Conservation (phyloP, 2,888 invertebrate species). For the Agrochola circellaris region DNA sequence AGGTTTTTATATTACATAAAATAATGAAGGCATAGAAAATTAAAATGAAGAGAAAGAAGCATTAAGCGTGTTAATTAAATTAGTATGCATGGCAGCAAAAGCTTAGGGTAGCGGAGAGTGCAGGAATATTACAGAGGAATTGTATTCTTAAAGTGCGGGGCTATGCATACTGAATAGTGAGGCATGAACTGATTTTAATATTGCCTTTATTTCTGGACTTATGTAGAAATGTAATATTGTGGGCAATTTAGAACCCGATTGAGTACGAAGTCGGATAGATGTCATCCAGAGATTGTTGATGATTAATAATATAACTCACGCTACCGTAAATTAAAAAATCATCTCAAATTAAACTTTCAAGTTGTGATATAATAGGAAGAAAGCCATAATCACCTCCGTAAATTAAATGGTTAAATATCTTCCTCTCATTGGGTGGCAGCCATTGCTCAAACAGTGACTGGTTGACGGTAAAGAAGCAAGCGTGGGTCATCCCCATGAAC, state of each 20-base stretch:
- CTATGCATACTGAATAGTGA: constrained; percentile 34
- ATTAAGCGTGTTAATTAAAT: constrained; percentile 25
- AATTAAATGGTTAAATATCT: constrained; percentile 74
- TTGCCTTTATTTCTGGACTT: neutral
- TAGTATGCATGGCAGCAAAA: constrained; percentile 42
- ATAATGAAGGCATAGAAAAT: constrained; percentile 19
- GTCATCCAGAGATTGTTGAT: neutral
- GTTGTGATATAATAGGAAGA: neutral
- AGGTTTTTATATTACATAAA: neutral
- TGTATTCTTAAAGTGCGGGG: constrained; percentile 21
- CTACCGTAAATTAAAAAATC: neutral
- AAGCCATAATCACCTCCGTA: constrained; percentile 75
- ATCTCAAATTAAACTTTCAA: neutral
- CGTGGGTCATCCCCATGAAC: constrained; percentile 85
- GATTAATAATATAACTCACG: neutral
- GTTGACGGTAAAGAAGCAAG: constrained; percentile 80
- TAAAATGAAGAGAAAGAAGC: constrained; percentile 25
- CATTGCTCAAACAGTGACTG: constrained; percentile 78
- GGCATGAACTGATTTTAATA: constrained; percentile 20
- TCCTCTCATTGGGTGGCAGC: constrained; percentile 82
- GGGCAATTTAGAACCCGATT: neutral
- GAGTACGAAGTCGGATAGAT: neutral
- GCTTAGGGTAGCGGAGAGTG: constrained; percentile 36
- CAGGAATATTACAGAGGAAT: constrained; percentile 34
- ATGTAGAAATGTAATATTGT: neutral